phyloP scores from a whole-genome alignment of 92 coral and sea anemone species.

The Umimayanthus chanpuru region DNA sequence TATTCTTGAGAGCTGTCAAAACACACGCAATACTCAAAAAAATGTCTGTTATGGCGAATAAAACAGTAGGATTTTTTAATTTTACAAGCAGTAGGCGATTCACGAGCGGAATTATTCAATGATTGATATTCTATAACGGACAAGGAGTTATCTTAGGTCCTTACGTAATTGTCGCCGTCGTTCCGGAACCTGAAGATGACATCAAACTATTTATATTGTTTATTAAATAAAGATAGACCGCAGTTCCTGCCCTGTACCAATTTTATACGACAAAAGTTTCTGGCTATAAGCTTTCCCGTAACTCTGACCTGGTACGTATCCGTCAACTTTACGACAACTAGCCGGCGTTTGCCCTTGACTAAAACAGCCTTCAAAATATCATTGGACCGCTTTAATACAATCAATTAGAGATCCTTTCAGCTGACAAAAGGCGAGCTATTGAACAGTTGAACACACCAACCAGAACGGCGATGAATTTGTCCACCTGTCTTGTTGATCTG shows the following conservation, averaged over 20 bases:
- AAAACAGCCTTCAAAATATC: background rate
- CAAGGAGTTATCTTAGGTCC: slow-evolving; percentile 1
- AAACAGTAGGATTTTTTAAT: background rate
- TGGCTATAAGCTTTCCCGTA: background rate
- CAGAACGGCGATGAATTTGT: background rate
- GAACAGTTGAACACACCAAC: background rate
- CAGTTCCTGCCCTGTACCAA: background rate
- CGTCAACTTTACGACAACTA: background rate
- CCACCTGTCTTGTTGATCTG: slow-evolving; percentile 31
- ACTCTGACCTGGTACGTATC: too few relatives aligned
- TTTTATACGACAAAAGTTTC: background rate
- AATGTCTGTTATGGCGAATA: background rate
- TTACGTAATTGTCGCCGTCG: background rate
- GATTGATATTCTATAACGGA: background rate
- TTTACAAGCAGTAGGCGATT: background rate
- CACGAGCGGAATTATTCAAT: background rate
- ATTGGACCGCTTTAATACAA: background rate
- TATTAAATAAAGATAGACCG: background rate
- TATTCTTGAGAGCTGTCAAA: background rate
- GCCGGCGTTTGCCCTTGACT: background rate
- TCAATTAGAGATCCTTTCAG: background rate
- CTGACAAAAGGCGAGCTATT: background rate
- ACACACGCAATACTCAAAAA: background rate
- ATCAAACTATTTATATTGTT: slow-evolving; percentile 26
- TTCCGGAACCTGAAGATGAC: slow-evolving; percentile 31